Evolutionary conservation across 2,888 invertebrate genomes (phyloP).

Genomic region (Nephrotoma guestfalica): DNA sequence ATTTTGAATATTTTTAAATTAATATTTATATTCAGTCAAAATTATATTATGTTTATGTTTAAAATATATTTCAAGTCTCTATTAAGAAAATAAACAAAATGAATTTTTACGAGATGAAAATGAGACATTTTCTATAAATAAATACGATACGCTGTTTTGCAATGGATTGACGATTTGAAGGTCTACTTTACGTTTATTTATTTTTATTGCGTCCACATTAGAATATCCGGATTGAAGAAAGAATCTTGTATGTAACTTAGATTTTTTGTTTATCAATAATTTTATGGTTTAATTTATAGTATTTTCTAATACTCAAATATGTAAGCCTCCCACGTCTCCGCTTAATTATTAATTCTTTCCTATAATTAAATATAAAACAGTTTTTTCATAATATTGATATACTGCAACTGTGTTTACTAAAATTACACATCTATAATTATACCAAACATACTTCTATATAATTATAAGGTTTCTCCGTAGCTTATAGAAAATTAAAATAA

Average conservation of each 20-base stretch:
- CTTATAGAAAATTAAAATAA: too few relatives aligned
- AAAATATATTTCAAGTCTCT: too few relatives aligned
- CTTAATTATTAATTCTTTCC: too few relatives aligned
- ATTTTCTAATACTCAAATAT: too few relatives aligned
- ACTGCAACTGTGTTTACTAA: background rate
- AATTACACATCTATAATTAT: background rate
- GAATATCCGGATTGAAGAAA: background rate
- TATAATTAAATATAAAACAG: too few relatives aligned
- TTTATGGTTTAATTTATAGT: too few relatives aligned
- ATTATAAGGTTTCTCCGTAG: too few relatives aligned
- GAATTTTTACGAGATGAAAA: background rate
- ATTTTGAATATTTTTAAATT: background rate
- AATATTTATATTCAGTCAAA: background rate
- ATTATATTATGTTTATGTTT: too few relatives aligned
- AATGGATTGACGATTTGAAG: background rate
- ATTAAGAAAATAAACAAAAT: background rate
- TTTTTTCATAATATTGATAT: too few relatives aligned
- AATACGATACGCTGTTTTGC: background rate
- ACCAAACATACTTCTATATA: background rate
- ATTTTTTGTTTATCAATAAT: background rate
- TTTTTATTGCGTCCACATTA: background rate
- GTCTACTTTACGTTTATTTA: background rate
- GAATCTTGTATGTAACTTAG: background rate
- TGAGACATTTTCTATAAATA: background rate
- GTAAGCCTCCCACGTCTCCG: too few relatives aligned